Conservation (phyloP, 2,888 invertebrate genomes). For the Drosophila gaucha region DNA sequence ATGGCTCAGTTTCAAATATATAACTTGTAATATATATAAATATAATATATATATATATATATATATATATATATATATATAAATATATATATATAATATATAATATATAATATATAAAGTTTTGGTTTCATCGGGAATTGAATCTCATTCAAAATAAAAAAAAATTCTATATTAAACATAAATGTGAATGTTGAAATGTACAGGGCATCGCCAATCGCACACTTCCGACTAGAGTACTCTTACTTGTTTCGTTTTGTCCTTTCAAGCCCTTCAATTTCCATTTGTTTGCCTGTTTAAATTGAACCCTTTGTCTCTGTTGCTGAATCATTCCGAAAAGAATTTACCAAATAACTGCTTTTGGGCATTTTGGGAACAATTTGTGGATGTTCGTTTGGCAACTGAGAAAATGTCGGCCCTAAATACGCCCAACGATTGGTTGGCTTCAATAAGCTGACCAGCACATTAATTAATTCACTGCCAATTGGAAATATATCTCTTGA, state of each 20-base stretch:
- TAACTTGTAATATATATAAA: too few relatives aligned
- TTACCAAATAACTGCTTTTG: background rate
- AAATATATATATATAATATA: too few relatives aligned
- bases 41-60: too few relatives aligned
- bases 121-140: too few relatives aligned
- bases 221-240: too few relatives aligned
- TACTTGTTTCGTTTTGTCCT: background rate
- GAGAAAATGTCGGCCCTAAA: background rate
- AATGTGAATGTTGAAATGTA: too few relatives aligned
- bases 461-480: background rate
- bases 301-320: background rate
- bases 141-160: too few relatives aligned
- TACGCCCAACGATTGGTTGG: background rate
- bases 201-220: too few relatives aligned
- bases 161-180: too few relatives aligned
- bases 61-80: too few relatives aligned
- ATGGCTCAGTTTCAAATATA: too few relatives aligned
- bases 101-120: too few relatives aligned
- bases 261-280: background rate
- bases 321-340: background rate
- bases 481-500: background rate
- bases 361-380: conserved; percentile 1
- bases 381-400: background rate
- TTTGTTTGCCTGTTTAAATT: background rate
- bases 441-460: background rate